A percentile compares a stretch with the other conserved stretches of the same genome.
These are phyloP conservation scores for Chlorodrepanis virens DNA, from an alignment of 2,113 vertebrate genomes.

Conservation along the genomic window DNA sequence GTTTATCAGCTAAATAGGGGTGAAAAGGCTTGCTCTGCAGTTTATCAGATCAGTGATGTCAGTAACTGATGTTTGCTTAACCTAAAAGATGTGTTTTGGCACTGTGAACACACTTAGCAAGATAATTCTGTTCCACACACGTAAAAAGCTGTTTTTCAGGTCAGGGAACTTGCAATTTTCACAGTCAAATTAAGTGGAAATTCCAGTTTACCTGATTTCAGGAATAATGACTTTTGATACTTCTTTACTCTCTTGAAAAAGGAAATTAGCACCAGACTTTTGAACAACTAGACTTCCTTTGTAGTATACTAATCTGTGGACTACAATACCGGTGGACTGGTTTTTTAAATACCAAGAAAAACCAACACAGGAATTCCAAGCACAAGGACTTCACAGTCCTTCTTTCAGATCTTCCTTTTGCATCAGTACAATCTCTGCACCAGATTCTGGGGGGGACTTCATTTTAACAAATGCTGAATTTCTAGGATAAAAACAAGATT, in stretches of 20 bases:
- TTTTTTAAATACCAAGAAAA: not conserved
- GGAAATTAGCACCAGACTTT: not conserved
- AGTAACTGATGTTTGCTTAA: conserved; percentile 71
- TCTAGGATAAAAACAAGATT: not conserved
- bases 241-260: not conserved
- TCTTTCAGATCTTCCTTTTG: not conserved
- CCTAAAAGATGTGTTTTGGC: conserved; percentile 68
- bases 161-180: conserved; percentile 1
- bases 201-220: not conserved
- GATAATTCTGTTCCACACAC: conserved; percentile 22
- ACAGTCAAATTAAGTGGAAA: conserved; percentile 40
- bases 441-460: not conserved
- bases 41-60: conserved; percentile 47
- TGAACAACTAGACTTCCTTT: not conserved
- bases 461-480: not conserved
- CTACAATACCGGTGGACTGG: not conserved
- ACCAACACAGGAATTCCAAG: not conserved
- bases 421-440: not conserved
- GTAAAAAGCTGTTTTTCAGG: conserved; percentile 48
- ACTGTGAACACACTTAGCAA: conserved; percentile 47
- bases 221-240: not conserved
- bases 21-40: conserved; percentile 71
- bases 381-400: not conserved
- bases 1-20: conserved; percentile 65
- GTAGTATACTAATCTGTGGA: not conserved